Evolutionary conservation across 2,113 vertebrate species (phyloP).

Genomic region (Saccopteryx bilineata): DNA sequence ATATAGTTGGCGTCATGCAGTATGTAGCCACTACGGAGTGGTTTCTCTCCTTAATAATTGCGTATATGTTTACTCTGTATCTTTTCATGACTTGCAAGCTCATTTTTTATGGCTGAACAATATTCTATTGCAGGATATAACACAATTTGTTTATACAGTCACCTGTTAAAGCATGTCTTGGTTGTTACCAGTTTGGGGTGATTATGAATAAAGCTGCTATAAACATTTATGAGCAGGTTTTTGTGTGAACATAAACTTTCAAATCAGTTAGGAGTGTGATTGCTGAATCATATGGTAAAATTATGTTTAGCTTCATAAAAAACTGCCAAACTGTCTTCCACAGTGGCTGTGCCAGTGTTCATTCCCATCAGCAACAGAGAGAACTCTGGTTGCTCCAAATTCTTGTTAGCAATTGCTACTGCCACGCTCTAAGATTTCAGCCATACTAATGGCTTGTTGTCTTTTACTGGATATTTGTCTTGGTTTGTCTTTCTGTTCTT

Average conservation of each 20-base stretch:
- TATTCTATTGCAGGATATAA: neutral
- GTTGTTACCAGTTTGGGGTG: neutral
- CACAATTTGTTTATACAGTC: neutral
- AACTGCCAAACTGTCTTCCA: neutral
- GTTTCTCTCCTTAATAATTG: neutral
- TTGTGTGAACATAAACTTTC: neutral
- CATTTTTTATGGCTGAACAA: neutral
- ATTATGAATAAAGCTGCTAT: neutral
- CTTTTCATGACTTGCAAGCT: neutral
- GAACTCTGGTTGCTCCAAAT: neutral
- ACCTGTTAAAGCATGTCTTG: neutral
- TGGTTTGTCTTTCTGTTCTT: neutral
- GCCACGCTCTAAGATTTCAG: neutral
- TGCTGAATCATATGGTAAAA: neutral
- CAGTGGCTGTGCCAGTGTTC: neutral
- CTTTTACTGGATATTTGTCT: neutral
- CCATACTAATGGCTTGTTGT: neutral
- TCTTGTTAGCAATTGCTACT: neutral
- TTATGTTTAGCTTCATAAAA: neutral
- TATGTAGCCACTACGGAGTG: neutral
- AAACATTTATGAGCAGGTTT: neutral
- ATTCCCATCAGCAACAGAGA: neutral
- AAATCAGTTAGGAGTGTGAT: neutral
- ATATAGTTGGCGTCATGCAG: neutral
- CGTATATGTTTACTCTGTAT: neutral